Percentiles rank a stretch among this genome's conserved stretches.
These are phyloP conservation scores for Oreochromis grahami DNA, from an alignment of 2,797 vertebrate genomes.

Conservation along the genomic window DNA sequence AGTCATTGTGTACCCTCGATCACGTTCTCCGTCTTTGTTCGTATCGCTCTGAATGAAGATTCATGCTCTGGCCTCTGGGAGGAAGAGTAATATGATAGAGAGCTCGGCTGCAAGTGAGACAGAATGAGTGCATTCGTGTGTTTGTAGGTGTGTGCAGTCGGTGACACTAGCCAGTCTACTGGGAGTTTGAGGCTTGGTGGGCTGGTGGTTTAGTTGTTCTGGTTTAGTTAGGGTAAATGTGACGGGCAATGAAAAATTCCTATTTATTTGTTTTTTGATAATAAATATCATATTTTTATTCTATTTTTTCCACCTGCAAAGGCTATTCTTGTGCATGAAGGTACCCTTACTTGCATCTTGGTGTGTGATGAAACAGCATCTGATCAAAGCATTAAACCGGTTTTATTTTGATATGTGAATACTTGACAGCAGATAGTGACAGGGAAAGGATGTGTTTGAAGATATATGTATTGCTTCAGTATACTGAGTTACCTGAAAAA, in stretches of 20 bases:
- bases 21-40: conserved; percentile 43
- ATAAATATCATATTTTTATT: neutral
- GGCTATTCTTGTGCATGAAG: neutral
- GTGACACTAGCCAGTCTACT: neutral
- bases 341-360: neutral
- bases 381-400: neutral
- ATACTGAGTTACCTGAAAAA: neutral
- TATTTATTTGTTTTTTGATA: neutral
- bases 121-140: conserved; percentile 1
- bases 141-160: neutral
- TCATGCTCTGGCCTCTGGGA: conserved; percentile 57
- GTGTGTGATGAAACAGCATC: neutral
- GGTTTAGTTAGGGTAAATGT: neutral
- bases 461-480: neutral
- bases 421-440: neutral
- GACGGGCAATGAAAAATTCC: neutral
- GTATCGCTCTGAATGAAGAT: conserved; percentile 60
- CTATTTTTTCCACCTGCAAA: neutral
- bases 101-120: conserved; percentile 2
- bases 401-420: neutral
- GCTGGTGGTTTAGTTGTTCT: neutral
- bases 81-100: conserved; percentile 57
- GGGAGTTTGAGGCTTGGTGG: neutral
- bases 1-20: conserved; percentile 42
- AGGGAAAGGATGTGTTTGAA: neutral